Conservation (phyloP, 2,888 invertebrate species). For the Branchinecta sandiegonensis region DNA sequence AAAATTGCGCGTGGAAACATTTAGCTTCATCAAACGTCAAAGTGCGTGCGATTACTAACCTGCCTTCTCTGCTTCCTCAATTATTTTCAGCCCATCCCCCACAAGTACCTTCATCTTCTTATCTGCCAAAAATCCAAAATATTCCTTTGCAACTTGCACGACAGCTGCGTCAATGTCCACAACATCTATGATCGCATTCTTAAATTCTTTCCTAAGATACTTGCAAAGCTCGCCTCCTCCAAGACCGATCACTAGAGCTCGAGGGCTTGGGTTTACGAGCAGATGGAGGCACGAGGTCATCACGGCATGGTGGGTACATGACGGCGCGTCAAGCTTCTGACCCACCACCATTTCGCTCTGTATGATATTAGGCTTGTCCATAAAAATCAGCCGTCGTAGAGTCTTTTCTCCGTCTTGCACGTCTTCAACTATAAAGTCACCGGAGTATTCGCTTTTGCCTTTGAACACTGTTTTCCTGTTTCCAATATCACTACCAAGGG, state of each 20-base stretch:
- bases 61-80: slow-evolving; percentile 42
- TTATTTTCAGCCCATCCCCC: slow-evolving; percentile 61
- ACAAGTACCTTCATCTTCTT: slow-evolving; percentile 53
- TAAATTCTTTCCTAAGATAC: slow-evolving; percentile 60
- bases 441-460: slow-evolving; percentile 64
- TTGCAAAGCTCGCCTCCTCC: slow-evolving; percentile 84
- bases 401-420: slow-evolving; percentile 50
- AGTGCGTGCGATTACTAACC: slow-evolving; percentile 33
- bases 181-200: slow-evolving; percentile 44
- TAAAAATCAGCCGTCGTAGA: slow-evolving; percentile 67
- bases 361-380: slow-evolving; percentile 66
- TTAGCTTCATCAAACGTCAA: too few species aligned
- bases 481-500: slow-evolving; percentile 68
- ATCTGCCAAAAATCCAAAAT: slow-evolving; percentile 60
- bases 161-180: slow-evolving; percentile 83
- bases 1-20: too few species aligned
- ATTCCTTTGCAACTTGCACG: slow-evolving; percentile 60
- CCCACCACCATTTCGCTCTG: slow-evolving; percentile 59
- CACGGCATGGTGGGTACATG: slow-evolving; percentile 65
- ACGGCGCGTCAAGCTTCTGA: slow-evolving; percentile 30
- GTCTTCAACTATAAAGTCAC: slow-evolving; percentile 76
- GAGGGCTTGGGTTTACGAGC: slow-evolving; percentile 31
- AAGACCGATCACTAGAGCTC: slow-evolving; percentile 59
- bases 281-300: slow-evolving; percentile 60
- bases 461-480: slow-evolving; percentile 49